A percentile compares a stretch with the other conserved stretches of the same genome.
phyloP scores from a whole-genome alignment of 1,140 invertebrate genomes.

The Zaprionus nigranus region DNA sequence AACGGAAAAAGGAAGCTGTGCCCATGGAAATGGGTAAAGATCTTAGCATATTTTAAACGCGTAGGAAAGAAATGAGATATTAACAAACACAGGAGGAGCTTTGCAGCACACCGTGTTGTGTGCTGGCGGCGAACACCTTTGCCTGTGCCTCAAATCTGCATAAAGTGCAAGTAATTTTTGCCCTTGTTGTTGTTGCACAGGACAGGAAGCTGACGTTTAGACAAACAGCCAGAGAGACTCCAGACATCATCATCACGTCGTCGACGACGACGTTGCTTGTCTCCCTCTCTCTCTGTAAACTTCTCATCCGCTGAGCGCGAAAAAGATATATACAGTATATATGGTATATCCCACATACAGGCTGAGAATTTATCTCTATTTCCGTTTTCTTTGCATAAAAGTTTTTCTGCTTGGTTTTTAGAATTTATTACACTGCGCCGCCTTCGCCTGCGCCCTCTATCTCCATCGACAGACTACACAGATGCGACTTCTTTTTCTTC shows the following conservation, averaged over 20 bases:
- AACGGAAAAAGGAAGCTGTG: conserved; percentile 55
- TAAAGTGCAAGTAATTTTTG: conserved; percentile 73
- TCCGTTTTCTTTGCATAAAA: conserved; percentile 78
- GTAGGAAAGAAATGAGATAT: neutral
- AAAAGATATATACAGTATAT: conserved; percentile 47
- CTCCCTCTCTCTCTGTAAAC: conserved; percentile 63
- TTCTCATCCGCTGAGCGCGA: conserved; percentile 70
- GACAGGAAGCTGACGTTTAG: conserved; percentile 79
- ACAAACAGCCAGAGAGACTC: conserved; percentile 62
- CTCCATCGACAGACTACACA: neutral
- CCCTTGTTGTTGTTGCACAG: conserved; percentile 15
- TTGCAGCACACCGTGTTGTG: neutral
- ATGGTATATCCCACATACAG: conserved; percentile 21
- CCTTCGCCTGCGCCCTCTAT: conserved; percentile 13
- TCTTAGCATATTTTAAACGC: conserved; percentile 17
- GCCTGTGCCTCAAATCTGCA: conserved; percentile 46
- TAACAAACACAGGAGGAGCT: conserved; percentile 17
- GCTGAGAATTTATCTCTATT: conserved; percentile 77
- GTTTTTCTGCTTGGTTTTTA: conserved; percentile 68
- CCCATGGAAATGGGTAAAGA: conserved; percentile 31
- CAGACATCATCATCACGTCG: conserved; percentile 36
- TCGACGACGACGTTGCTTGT: conserved; percentile 2
- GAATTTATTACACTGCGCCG: conserved; percentile 67
- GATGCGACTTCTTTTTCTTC: conserved; percentile 45
- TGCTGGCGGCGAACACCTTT: conserved; percentile 37